Base-by-base conservation (phyloP, 2,888 invertebrate species). In the Tachina grossa region DNA sequence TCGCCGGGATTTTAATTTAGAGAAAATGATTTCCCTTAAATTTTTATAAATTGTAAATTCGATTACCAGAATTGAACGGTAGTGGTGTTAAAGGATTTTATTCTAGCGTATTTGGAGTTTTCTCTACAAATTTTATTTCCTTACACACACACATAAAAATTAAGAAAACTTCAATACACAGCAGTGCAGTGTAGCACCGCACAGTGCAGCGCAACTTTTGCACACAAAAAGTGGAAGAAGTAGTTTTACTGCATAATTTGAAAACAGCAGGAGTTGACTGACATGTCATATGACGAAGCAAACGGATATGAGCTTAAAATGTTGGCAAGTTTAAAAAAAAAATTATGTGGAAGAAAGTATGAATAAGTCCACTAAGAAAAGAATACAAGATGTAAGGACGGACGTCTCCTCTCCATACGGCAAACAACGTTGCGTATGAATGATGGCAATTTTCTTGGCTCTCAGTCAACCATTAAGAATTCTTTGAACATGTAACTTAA, bases 241-340 rank as follows among this genome's bases (percentile, higher is more conserved):
- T 79, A 83, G 85, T 85, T 85, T 83, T 85, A 71, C 85, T 83
- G 85, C 82, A 85, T 85, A 85, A 85, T 83, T 85, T 85, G 61
- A 78, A 83, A 85, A 76, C 85, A 85, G 85, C 85, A 85, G 85
- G 85, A 85, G 82, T 83, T 85, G 85, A 79, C 82, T 85, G 85
- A 83, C 85, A 85, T 85, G 85, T 79, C 85, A 85, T 59, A 59
- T 85, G 85, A 85, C 71, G 78, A 66, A 71, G 69, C 75, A 51
- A 83, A 83, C 82, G 85, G 85, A 83, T 85, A 79, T 83, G 79
- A 85, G 82, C 79, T 82, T 85, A 71, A 85, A 85, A 83, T 85
- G 85, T 76, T 85, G 85, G 82, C 85, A 85, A 79, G 82, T 71
- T 81, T 14, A 57, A n/a, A 79, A 78, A 71, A 63, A 65, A 59